Evolutionary conservation across 2,113 vertebrate species (phyloP), one percentile per base, ranked within the genome.

Genomic region (Podiceps cristatus): DNA sequence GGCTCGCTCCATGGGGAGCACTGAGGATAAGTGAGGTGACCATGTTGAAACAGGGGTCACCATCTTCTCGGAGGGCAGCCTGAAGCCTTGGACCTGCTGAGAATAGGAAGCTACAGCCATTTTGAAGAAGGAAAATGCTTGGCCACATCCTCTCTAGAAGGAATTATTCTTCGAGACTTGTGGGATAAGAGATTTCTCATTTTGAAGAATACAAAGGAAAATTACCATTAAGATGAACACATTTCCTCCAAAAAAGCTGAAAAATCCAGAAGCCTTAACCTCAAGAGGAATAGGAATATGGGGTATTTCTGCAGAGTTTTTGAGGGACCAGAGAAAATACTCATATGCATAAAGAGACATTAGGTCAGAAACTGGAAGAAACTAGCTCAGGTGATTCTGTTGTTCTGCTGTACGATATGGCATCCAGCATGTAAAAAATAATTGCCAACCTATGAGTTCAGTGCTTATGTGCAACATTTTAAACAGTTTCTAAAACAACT

Each of bases 41-140:
- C 60, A n/a, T 68, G 53, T 85, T 93, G 87, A 93, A 95, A 96
- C 64, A 90, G 69, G 19, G 96, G 96, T 96, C 93, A 91, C 56
- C 37, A 68, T 56, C 91, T 95, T 95, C 69, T 94, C 80, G 72
- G 49, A 94, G 47, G 80, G 77, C 49, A 94, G 93, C 91, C 91
- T 90, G 77, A 84, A 94, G 87, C 77, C 69, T 94, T 60, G 62
- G 56, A 75, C 73, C 66, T 85, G 27, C 44, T 75, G 60, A 85
- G 91, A 91, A 71, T 63, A 81, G 56, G 64, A 95, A 84, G 64
- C 23, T 75, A 44, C 35, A 64, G 52, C 20, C 90, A 67, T 72
- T 85, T 56, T 59, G 86, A 91, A 78, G 64, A 53, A 60, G 29
- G 15, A 72, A 95, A 91, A 82, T 49, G 9, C 11, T 78, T 82